Evolutionary conservation across 2,888 invertebrate genomes (phyloP), one percentile per base, ranked within the genome.

Genomic region (Notocelia uddmanniana): DNA sequence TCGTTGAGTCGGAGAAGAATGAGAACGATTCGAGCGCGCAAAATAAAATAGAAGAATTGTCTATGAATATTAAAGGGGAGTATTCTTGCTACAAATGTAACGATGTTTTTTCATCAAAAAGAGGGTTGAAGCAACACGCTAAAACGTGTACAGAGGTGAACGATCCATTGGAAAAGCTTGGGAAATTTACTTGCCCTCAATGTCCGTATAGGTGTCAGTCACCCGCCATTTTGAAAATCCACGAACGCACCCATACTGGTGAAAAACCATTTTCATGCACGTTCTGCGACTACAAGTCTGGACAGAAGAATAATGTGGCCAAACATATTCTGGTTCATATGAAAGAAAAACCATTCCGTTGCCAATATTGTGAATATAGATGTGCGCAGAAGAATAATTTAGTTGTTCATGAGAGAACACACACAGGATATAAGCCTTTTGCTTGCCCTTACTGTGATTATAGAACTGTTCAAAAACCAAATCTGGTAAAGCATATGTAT

Each of bases 401-500:
- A 52, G 93, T 94, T 0, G 94, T 94, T 0, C 94, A 94, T 62
- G 94, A 94, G 74, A 75, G 94, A 0, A 94, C 94, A 0, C 94
- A 94, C n/a, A 94, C 94, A 0, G 94, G 94, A 0, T 92, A 90
- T 67, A 94, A 94, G 63, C 94, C 94, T 0, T 94, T 94, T 31
- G 93, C 91, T 0, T 94, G 94, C 21, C 92, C 93, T 0, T 93
- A 89, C 70, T 94, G 94, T 50, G 93, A 93, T 0, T 94, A 94
- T 13, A 75, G 93, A 8, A 94, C 94, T 0, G 94, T 94, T 0
- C 94, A 94, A 55, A 94, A 94, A 80, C 94, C 94, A 0, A 94
- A 94, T 73, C 79, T 94, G 79, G 94, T 94, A 0, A 94, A 94
- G 76, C 94, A 94, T 62, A 93, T 94, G 94, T 94, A 94, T 57